Percentiles rank a stretch among this genome's conserved stretches.
Evolutionary conservation across 2,113 vertebrate genomes (phyloP).

Genomic region (Elanus axillaris): DNA sequence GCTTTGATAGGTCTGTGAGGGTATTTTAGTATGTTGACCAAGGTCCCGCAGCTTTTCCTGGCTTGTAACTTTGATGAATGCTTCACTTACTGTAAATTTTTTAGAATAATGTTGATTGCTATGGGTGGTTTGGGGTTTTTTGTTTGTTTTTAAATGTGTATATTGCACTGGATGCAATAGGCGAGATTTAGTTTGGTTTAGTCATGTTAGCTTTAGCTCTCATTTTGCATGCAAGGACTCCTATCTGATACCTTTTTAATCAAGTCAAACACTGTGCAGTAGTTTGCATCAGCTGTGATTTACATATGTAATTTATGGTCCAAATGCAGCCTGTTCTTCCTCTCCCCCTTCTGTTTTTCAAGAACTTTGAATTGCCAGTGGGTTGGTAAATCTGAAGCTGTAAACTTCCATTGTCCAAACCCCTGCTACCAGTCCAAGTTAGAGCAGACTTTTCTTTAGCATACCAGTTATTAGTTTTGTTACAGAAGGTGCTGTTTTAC

Average conservation of each 20-base stretch:
- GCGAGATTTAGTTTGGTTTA: not conserved
- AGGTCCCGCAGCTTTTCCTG: not conserved
- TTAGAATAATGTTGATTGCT: not conserved
- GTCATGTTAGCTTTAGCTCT: not conserved
- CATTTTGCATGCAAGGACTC: rapidly evolving
- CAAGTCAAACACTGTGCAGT: not conserved
- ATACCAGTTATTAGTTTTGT: rapidly evolving
- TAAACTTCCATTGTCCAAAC: too few relatives aligned
- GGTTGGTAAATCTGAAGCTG: not conserved
- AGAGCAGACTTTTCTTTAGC: not conserved
- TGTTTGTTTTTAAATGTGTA: not conserved
- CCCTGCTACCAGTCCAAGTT: not conserved
- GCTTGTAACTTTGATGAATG: rapidly evolving
- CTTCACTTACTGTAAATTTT: not conserved
- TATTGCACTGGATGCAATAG: not conserved
- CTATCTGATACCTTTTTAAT: not conserved
- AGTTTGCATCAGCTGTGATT: not conserved
- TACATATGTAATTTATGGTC: rapidly evolving
- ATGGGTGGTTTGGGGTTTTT: not conserved
- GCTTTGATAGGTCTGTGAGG: not conserved
- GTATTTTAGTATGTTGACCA: not conserved
- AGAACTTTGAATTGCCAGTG: not conserved
- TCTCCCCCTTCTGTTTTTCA: not conserved
- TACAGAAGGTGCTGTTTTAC: not conserved
- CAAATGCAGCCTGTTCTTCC: not conserved